Evolutionary conservation across 2,888 invertebrate species (phyloP).

Genomic region (Drosophila paramelanica): DNA sequence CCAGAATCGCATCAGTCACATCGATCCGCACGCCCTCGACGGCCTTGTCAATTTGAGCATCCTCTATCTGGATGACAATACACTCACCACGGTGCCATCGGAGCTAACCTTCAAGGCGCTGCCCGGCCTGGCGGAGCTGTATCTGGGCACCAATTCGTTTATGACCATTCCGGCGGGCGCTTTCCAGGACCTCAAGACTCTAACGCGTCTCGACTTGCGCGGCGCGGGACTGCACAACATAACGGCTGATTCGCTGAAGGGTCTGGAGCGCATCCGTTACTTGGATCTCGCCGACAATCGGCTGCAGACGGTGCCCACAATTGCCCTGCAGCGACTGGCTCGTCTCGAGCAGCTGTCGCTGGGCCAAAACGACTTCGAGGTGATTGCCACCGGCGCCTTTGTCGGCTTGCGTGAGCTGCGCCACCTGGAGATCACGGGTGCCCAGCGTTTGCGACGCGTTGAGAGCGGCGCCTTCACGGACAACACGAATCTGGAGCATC

Average conservation of each 20-base stretch:
- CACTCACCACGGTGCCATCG: conserved; percentile 91
- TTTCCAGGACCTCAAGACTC: conserved; percentile 90
- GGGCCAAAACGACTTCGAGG: conserved; percentile 92
- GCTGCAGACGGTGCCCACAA: conserved; percentile 90
- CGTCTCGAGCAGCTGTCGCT: conserved; percentile 92
- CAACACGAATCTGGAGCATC: conserved; percentile 92
- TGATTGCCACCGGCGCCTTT: conserved; percentile 90
- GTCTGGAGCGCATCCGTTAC: conserved; percentile 89
- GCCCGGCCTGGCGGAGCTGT: conserved; percentile 92
- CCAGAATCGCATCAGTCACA: conserved; percentile 92
- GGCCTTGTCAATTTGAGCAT: conserved; percentile 91
- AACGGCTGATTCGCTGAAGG: conserved; percentile 90
- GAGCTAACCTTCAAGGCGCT: conserved; percentile 89
- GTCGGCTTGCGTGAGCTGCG: conserved; percentile 91
- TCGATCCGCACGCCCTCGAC: conserved; percentile 91
- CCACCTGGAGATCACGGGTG: conserved; percentile 91
- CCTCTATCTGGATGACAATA: conserved; percentile 93
- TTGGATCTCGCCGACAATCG: conserved; percentile 93
- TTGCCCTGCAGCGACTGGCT: conserved; percentile 89
- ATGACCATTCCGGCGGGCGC: conserved; percentile 91
- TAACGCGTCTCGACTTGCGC: conserved; percentile 91
- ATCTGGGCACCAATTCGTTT: conserved; percentile 93
- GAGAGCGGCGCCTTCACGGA: conserved; percentile 92
- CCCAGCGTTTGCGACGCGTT: conserved; percentile 89
- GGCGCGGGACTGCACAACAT: conserved; percentile 93